Evolutionary conservation across 1,140 invertebrate species (phyloP).

Genomic region (Mylabris phalerata): DNA sequence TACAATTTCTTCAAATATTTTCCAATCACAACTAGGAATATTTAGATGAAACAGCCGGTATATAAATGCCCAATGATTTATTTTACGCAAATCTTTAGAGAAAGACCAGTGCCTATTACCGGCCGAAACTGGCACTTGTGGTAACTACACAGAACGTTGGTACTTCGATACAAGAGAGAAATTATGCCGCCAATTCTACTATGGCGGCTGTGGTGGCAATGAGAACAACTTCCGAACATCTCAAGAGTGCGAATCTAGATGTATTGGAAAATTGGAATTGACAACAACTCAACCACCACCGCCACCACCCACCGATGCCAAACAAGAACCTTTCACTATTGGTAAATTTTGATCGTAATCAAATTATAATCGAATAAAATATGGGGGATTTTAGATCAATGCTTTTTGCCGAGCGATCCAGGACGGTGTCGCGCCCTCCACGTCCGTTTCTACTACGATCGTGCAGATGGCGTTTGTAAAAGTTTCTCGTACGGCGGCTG

Average conservation of each 20-base stretch:
- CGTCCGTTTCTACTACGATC: constrained; percentile 74
- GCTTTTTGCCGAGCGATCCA: constrained; percentile 57
- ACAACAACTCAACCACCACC: constrained; percentile 14
- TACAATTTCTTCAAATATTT: too few relatives aligned
- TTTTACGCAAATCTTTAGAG: constrained; percentile 41
- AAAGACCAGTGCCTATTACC: constrained; percentile 70
- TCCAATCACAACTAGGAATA: too few relatives aligned
- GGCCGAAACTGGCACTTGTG: constrained; percentile 69
- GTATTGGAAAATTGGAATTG: constrained; percentile 38
- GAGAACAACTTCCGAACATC: constrained; percentile 69
- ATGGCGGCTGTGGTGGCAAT: constrained; percentile 76
- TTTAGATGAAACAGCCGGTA: too few relatives aligned
- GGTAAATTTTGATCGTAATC: constrained; percentile 13
- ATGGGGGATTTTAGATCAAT: constrained; percentile 52
- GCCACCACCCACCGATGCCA: neutral
- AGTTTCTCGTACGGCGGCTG: constrained; percentile 80
- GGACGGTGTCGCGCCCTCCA: constrained; percentile 60
- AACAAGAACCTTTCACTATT: constrained; percentile 25
- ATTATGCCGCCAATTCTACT: constrained; percentile 70
- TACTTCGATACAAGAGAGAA: constrained; percentile 73
- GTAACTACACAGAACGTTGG: constrained; percentile 70
- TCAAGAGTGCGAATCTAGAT: constrained; percentile 58
- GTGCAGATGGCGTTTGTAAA: constrained; percentile 66
- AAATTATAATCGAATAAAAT: neutral
- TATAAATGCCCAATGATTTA: too few relatives aligned